Percentiles rank a stretch among this genome's conserved stretches.
phyloP scores from a whole-genome alignment of 2,797 vertebrate species.

The Xiphophorus birchmanni region DNA sequence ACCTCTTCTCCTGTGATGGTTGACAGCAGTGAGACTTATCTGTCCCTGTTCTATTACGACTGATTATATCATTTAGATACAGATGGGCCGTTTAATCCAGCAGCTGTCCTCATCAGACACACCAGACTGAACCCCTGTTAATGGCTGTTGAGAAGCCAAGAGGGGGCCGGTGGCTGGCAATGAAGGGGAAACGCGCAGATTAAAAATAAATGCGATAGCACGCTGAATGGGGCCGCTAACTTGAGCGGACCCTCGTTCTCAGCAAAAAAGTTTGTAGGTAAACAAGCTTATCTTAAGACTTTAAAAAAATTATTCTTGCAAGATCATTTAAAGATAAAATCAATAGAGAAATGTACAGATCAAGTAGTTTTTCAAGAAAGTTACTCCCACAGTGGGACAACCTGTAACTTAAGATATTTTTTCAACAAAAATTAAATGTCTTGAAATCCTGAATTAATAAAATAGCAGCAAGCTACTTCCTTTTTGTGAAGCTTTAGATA shows the following conservation, averaged over 20 bases:
- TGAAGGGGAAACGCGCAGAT: slow-evolving; percentile 51
- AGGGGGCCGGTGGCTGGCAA: slow-evolving; percentile 30
- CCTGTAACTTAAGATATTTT: background rate
- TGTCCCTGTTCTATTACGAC: slow-evolving; percentile 70
- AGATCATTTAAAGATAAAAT: background rate
- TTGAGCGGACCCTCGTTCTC: background rate
- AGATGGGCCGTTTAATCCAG: slow-evolving; percentile 75
- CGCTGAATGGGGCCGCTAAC: slow-evolving; percentile 10
- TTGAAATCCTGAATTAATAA: background rate
- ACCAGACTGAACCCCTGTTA: slow-evolving; percentile 67
- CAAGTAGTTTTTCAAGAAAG: background rate
- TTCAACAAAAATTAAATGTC: background rate
- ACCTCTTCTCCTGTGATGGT: slow-evolving; percentile 60
- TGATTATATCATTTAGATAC: slow-evolving; percentile 77
- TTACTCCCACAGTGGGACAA: background rate
- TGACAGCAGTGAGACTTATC: slow-evolving; percentile 68
- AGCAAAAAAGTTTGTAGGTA: background rate
- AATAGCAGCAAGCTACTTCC: background rate
- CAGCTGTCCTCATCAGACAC: slow-evolving; percentile 76
- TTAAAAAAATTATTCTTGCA: background rate
- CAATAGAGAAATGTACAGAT: too few species aligned
- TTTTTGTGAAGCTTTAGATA: background rate
- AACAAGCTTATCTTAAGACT: background rate
- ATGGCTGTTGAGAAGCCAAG: slow-evolving; percentile 58
- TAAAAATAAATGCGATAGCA: slow-evolving; percentile 10